Conservation (phyloP, 1,140 invertebrate species). For the Zophobas atratus region DNA sequence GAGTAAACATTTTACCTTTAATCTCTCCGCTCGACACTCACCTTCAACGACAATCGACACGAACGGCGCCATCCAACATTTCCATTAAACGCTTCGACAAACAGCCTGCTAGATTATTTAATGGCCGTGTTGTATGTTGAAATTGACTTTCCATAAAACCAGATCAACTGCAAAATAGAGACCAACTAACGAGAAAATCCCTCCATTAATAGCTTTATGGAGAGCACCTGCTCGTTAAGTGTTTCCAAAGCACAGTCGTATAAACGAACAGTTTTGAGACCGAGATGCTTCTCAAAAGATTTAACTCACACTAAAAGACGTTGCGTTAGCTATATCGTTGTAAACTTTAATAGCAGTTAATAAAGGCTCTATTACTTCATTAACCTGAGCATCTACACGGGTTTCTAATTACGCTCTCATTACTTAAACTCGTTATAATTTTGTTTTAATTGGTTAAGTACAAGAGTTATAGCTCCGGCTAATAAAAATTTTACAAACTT, state of each 20-base stretch:
- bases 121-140: constrained; percentile 57
- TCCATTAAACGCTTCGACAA: constrained; percentile 60
- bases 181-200: constrained; percentile 50
- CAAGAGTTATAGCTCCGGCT: neutral
- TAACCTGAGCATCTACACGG: constrained; percentile 25
- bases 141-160: constrained; percentile 59
- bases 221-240: constrained; percentile 30
- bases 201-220: constrained; percentile 43
- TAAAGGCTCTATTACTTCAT: constrained; percentile 28
- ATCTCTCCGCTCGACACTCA: constrained; percentile 46
- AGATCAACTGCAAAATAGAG: constrained; percentile 47
- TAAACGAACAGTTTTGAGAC: neutral
- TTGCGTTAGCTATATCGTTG: constrained; percentile 11
- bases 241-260: neutral
- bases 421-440: constrained; percentile 10
- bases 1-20: constrained; percentile 59
- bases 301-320: constrained; percentile 3
- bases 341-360: constrained; percentile 15
- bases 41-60: constrained; percentile 54
- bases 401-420: constrained; percentile 4
- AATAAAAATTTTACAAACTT: constrained; percentile 15
- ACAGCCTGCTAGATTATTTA: constrained; percentile 59
- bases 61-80: constrained; percentile 57
- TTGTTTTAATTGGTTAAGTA: neutral
- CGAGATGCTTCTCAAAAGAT: neutral